Conservation (phyloP, 2,888 invertebrate species). For the Cryptus armator region DNA sequence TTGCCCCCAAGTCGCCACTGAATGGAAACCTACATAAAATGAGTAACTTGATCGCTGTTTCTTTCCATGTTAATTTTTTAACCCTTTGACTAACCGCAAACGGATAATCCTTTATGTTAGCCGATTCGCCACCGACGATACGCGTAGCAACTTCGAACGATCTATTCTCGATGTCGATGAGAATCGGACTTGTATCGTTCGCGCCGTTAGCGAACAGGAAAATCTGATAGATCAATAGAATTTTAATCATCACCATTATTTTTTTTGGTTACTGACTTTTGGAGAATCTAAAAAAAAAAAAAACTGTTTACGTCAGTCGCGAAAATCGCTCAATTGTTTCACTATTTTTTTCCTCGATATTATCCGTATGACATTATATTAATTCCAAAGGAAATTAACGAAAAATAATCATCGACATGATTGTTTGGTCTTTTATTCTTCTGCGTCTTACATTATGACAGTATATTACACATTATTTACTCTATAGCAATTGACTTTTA, state of each 20-base stretch:
- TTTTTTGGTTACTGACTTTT: not conserved
- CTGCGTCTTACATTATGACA: constrained; percentile 66
- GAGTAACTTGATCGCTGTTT: not conserved
- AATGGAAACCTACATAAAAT: constrained; percentile 71
- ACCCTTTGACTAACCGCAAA: constrained; percentile 73
- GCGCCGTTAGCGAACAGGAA: constrained; percentile 19
- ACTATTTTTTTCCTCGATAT: constrained; percentile 8
- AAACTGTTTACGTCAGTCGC: not conserved
- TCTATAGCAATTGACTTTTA: constrained; percentile 83
- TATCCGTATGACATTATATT: not conserved
- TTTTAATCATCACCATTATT: constrained; percentile 30
- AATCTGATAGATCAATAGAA: constrained; percentile 61
- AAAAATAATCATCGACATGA: constrained; percentile 40
- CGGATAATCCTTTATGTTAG: constrained; percentile 75
- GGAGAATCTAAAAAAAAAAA: not conserved
- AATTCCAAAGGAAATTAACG: not conserved
- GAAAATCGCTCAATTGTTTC: constrained; percentile 17
- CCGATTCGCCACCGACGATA: constrained; percentile 76
- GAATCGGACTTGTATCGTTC: constrained; percentile 13
- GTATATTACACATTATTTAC: constrained; percentile 73
- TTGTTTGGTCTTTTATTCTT: constrained; percentile 70
- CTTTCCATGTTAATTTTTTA: not conserved
- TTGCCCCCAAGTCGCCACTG: constrained; percentile 73
- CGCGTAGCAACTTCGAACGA: constrained; percentile 64
- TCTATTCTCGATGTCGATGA: constrained; percentile 10